Evolutionary conservation across 1,140 invertebrate genomes (phyloP).

Genomic region (Drosophila micromelanica): DNA sequence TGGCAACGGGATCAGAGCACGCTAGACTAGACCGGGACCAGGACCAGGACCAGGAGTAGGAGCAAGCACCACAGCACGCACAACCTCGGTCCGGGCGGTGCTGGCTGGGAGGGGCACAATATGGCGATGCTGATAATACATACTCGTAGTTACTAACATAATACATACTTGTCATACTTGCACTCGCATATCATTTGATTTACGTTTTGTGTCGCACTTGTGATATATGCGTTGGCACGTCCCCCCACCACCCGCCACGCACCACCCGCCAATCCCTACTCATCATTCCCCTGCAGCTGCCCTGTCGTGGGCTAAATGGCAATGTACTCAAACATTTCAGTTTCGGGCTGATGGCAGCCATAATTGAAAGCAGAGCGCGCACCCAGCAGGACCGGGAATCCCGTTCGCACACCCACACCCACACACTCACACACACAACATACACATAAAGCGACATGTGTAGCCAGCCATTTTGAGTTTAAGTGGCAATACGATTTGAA

Average conservation of each 20-base stretch:
- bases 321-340: constrained; percentile 81
- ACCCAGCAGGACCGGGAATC: constrained; percentile 31
- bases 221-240: constrained; percentile 75
- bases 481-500: constrained; percentile 81
- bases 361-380: constrained; percentile 69
- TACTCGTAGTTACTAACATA: constrained; percentile 72
- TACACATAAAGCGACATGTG: constrained; percentile 51
- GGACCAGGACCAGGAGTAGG: neutral
- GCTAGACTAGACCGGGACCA: constrained; percentile 4
- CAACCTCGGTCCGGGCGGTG: neutral
- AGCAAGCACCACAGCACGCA: constrained; percentile 23
- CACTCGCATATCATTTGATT: constrained; percentile 81
- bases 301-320: constrained; percentile 62
- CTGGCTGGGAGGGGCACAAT: constrained; percentile 38
- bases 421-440: constrained; percentile 9
- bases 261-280: neutral
- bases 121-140: constrained; percentile 77
- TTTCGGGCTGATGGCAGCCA: constrained; percentile 73
- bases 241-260: neutral
- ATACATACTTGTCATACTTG: constrained; percentile 82
- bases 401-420: constrained; percentile 6
- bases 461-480: constrained; percentile 75
- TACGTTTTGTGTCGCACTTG: constrained; percentile 78
- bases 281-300: constrained; percentile 29
- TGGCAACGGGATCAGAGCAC: constrained; percentile 17